A percentile compares a stretch with the other conserved stretches of the same genome.
These are phyloP conservation scores for Daktulosphaira vitifoliae DNA, from an alignment of 1,140 invertebrate species.

Conservation along the genomic window DNA sequence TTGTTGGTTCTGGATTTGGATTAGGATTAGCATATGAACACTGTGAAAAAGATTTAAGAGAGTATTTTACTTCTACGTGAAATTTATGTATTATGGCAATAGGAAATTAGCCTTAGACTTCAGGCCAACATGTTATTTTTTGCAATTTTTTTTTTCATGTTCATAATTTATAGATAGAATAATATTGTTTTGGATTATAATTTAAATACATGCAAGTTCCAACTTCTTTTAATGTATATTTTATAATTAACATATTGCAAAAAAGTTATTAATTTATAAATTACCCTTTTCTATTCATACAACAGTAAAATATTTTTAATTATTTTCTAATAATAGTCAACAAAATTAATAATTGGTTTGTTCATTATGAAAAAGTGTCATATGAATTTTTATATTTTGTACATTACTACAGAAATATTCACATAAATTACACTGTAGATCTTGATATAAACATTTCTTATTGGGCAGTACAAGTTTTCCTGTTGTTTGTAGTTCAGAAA, in stretches of 20 bases:
- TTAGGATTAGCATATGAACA: constrained; percentile 35
- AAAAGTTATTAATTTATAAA: too few relatives aligned
- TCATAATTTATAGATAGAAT: constrained; percentile 5
- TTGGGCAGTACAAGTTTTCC: neutral
- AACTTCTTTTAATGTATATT: too few relatives aligned
- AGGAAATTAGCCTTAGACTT: neutral
- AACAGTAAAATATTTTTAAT: too few relatives aligned
- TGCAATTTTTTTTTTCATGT: constrained; percentile 5
- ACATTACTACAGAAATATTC: neutral
- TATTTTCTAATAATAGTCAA: neutral
- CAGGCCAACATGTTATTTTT: constrained; percentile 4
- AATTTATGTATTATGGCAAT: neutral
- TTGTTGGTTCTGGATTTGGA: constrained; percentile 35
- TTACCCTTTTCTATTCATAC: too few relatives aligned
- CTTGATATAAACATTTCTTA: constrained; percentile 15
- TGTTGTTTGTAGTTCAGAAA: neutral
- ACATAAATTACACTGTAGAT: neutral
- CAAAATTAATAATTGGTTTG: neutral
- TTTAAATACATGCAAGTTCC: neutral
- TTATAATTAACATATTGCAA: too few relatives aligned
- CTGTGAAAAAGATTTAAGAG: constrained; percentile 35
- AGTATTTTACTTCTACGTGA: constrained; percentile 21
- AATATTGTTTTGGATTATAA: constrained; percentile 14
- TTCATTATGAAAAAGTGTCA: neutral
- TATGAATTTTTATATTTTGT: neutral